Base-by-base conservation (phyloP, 1,140 invertebrate species). In the Apis cerana region DNA sequence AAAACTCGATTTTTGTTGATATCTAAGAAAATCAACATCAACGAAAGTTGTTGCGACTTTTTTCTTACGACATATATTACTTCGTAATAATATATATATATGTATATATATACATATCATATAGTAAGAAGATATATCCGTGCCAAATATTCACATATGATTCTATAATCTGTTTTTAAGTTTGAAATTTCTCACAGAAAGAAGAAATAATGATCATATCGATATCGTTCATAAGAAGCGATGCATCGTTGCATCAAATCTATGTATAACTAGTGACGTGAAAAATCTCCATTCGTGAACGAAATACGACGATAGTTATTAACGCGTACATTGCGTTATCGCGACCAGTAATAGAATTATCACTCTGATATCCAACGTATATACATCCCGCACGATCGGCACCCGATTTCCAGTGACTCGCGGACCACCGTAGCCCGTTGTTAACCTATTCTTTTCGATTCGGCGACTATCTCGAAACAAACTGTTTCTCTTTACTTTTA, bases 341-440 rank as follows among this genome's bases (percentile, higher is more conserved):
- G 88, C 80, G n/a, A 56, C 52, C 87, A 91, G 86, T 86, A 90
- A 86, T 89, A 87, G 83, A 85, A 86, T 93, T 93, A 93, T 93
- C 92, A 90, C 85, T 90, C 87, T 90, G 92, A 92, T 92, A 93
- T 91, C 87, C 89, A 89, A 91, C 86, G 83, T 91, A 92, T 93
- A 92, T 92, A 90, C 90, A 91, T 91, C 82, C 88, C 86, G 85
- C 85, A 90, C 90, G 75, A 88, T 56, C 88, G 89, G 88, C 83
- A 85, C 82, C 80, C 83, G 88, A 89, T 90, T 90, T 90, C 88
- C 91, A 92, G 89, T 92, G 83, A 90, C 84, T 91, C 89, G 89
- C 92, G 88, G 84, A 92, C 89, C 89, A 91, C 85, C 92, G 71
- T 21, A 88, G 75, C 78, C 86, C 87, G 65, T 56, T 89, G 88